A percentile compares a stretch with the other conserved stretches of the same genome.
These are phyloP conservation scores for Teinopalpus imperialis DNA, from an alignment of 2,888 invertebrate species.

Conservation along the genomic window DNA sequence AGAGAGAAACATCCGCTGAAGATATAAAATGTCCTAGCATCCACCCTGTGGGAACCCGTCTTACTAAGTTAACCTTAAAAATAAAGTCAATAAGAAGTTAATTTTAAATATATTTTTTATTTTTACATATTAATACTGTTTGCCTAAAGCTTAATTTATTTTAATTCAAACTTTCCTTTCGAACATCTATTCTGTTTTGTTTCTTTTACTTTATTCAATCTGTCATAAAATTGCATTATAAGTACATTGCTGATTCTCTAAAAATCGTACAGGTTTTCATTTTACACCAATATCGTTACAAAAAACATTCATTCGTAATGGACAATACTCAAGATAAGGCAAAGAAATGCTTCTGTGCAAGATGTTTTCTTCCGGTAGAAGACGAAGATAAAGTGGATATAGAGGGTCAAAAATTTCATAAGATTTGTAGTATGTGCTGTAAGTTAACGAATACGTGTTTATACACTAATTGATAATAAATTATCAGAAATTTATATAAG, in stretches of 20 bases:
- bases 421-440: conserved; percentile 69
- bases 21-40: too few species aligned
- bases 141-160: too few species aligned
- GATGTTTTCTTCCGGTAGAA: conserved; percentile 66
- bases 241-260: conserved; percentile 49
- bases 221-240: conserved; percentile 49
- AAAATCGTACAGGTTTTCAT: conserved; percentile 22
- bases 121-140: too few species aligned
- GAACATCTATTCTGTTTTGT: conserved; percentile 36
- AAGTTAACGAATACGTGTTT: conserved; percentile 46
- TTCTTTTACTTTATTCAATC: conserved; percentile 39
- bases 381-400: conserved; percentile 61
- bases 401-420: conserved; percentile 67
- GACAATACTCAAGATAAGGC: conserved; percentile 53
- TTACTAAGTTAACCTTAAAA: too few species aligned
- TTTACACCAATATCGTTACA: conserved; percentile 30
- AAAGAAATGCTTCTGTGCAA: conserved; percentile 68
- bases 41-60: too few species aligned
- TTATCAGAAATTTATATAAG: too few species aligned
- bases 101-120: too few species aligned
- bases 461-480: too few species aligned
- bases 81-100: too few species aligned
- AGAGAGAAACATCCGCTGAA: too few species aligned
- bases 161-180: conserved; percentile 16
- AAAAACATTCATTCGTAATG: conserved; percentile 42